Evolutionary conservation across 2,888 invertebrate species (phyloP).

Genomic region (Coleophora flavipennella): DNA sequence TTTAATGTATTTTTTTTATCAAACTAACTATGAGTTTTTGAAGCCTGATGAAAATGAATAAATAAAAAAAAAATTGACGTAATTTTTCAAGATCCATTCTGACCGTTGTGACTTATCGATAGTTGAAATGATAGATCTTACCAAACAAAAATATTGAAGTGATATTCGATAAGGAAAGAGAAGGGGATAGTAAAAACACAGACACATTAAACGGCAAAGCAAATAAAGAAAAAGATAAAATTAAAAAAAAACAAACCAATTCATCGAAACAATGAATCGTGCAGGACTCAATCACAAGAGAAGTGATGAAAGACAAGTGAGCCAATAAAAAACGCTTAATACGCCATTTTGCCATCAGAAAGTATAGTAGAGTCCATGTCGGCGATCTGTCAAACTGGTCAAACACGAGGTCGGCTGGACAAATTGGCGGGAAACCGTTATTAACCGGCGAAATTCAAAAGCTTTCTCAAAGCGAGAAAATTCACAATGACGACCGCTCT

Average conservation of each 20-base stretch:
- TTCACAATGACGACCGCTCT: constrained; percentile 23
- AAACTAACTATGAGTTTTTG: too few species aligned
- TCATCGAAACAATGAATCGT: constrained; percentile 49
- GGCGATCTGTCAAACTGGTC: constrained; percentile 70
- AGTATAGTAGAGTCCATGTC: constrained; percentile 60
- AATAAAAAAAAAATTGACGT: too few species aligned
- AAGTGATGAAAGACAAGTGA: constrained; percentile 67
- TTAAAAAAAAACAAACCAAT: constrained; percentile 51
- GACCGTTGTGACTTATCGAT: too few species aligned
- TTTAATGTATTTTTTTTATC: too few species aligned
- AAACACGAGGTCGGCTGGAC: constrained; percentile 45
- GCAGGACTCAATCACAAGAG: constrained; percentile 62
- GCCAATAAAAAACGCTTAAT: constrained; percentile 63
- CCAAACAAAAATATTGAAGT: too few species aligned
- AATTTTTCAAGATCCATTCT: too few species aligned
- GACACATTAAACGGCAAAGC: constrained; percentile 25
- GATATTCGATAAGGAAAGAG: not conserved
- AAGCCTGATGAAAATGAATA: too few species aligned
- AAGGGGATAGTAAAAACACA: constrained; percentile 15
- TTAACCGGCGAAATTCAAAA: constrained; percentile 45
- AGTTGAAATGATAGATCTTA: too few species aligned
- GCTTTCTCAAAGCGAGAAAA: constrained; percentile 23
- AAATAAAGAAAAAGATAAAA: constrained; percentile 30
- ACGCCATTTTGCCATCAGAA: constrained; percentile 64
- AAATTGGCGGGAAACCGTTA: constrained; percentile 42